Evolutionary conservation across 2,888 invertebrate species (phyloP).

Genomic region (Bellardia bayeri): DNA sequence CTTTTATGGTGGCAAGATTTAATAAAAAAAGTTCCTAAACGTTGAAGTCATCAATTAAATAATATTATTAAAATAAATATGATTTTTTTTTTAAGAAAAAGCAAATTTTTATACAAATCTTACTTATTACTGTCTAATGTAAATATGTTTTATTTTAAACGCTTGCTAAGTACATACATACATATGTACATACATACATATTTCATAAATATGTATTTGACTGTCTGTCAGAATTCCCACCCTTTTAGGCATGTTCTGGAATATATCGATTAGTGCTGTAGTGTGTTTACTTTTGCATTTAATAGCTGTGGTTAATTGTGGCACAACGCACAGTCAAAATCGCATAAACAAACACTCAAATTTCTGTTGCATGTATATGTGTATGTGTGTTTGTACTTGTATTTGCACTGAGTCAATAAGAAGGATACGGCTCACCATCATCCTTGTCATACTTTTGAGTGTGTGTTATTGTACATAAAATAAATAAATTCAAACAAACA

Average conservation of each 20-base stretch:
- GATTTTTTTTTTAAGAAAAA: too few species aligned
- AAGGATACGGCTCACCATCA: not conserved
- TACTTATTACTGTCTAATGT: too few species aligned
- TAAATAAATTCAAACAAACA: not conserved
- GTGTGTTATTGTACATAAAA: not conserved
- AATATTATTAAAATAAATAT: too few species aligned
- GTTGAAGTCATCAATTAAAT: too few species aligned
- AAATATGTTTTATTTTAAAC: too few species aligned
- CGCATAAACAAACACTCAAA: conserved; percentile 30
- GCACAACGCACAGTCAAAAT: conserved; percentile 71
- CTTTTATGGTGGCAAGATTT: too few species aligned
- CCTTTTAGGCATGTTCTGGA: conserved; percentile 75
- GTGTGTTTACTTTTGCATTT: conserved; percentile 75
- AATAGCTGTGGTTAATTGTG: conserved; percentile 74
- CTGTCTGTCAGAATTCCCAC: conserved; percentile 7
- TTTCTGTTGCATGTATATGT: not conserved
- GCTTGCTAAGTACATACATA: not conserved
- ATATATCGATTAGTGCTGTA: conserved; percentile 79
- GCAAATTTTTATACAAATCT: too few species aligned
- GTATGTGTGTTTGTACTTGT: not conserved
- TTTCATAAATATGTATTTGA: not conserved
- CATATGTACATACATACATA: not conserved
- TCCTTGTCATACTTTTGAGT: not conserved
- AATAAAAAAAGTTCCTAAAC: too few species aligned
- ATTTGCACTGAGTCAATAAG: not conserved